Base-by-base conservation (phyloP, 2,888 invertebrate genomes). In the Silvanus unidentatus region DNA sequence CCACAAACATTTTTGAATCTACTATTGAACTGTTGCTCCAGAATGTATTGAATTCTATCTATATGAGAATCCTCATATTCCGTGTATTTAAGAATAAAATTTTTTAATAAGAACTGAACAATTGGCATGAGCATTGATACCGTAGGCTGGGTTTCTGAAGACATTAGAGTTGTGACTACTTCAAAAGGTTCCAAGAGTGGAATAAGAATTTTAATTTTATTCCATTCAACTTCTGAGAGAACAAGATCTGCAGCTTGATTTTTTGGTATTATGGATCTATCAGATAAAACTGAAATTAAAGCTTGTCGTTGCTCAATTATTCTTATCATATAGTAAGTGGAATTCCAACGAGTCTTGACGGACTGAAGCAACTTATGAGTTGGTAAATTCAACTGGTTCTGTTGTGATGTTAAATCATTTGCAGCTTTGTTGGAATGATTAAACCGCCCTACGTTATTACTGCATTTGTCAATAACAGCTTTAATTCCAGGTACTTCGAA, bases 371-470 rank as follows among this genome's bases (percentile, higher is more conserved):
- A 42, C 41, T 48, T 50, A 41, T 48, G 45, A 8, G 37, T 27
- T 34, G 12, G 11, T 43, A 50, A 40, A 39, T 36, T 37, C 10
- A 40, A 30, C 36, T 48, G 45, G 15, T 6, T 39, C 35, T 48
- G 48, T 45, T 48, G 39, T 13, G 22, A 14, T 2, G 11, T 28
- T 37, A 45, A 44, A 28, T 35, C 40, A 36, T 9, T 13, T 16
- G 44, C 37, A 9, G 55, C 56, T 40, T 43, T 16, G 22, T 48
- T 53, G 4, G 53, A 56, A 45, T 58, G 53, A 32, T 53, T 56
- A 44, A 59, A 58, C 46, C 55, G 55, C 2, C 48, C 43, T 9
- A 57, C 58, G 10, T 57, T 45, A 11, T 40, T 48, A 14, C 49
- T 48, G 28, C 50, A 51, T 45, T 54, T 56, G 16, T 10, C 40